Evolutionary conservation across 2,888 invertebrate species (phyloP).

Genomic region (Chrysomela aeneicollis): DNA sequence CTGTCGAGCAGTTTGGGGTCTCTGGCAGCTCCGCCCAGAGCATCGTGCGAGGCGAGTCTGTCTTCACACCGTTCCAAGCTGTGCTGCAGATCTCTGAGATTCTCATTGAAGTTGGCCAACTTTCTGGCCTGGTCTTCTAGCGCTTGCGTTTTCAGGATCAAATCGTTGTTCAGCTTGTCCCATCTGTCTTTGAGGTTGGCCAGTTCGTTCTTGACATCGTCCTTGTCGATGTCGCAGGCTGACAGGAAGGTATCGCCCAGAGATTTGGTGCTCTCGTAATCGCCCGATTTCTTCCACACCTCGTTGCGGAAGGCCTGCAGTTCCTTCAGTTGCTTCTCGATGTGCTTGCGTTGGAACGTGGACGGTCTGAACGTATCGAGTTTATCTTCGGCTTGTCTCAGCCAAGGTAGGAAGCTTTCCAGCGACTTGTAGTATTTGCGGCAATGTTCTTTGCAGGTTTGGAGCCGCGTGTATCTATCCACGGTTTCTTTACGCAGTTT

Average conservation of each 20-base stretch:
- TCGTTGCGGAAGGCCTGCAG: constrained; percentile 90
- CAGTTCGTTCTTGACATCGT: constrained; percentile 84
- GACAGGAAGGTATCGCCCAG: constrained; percentile 88
- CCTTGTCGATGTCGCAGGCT: constrained; percentile 90
- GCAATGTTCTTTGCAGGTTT: constrained; percentile 91
- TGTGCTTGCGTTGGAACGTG: constrained; percentile 83
- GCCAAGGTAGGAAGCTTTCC: constrained; percentile 88
- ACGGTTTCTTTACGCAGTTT: constrained; percentile 87
- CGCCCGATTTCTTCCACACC: constrained; percentile 92
- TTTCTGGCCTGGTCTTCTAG: constrained; percentile 85
- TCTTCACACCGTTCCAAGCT: constrained; percentile 90
- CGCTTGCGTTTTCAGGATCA: constrained; percentile 78
- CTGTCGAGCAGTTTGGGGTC: constrained; percentile 87
- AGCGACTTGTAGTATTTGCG: constrained; percentile 87
- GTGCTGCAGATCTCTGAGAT: constrained; percentile 83
- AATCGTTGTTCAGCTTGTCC: constrained; percentile 88
- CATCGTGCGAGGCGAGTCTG: constrained; percentile 77
- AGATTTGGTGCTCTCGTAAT: constrained; percentile 87
- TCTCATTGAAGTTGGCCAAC: constrained; percentile 85
- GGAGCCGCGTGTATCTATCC: constrained; percentile 84
- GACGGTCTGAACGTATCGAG: constrained; percentile 79
- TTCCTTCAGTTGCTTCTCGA: constrained; percentile 88
- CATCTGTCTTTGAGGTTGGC: constrained; percentile 85
- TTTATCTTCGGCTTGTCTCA: constrained; percentile 86
- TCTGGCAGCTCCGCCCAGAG: constrained; percentile 75